Base-by-base conservation (phyloP, 2,888 invertebrate genomes). In the Achlya flavicornis region DNA sequence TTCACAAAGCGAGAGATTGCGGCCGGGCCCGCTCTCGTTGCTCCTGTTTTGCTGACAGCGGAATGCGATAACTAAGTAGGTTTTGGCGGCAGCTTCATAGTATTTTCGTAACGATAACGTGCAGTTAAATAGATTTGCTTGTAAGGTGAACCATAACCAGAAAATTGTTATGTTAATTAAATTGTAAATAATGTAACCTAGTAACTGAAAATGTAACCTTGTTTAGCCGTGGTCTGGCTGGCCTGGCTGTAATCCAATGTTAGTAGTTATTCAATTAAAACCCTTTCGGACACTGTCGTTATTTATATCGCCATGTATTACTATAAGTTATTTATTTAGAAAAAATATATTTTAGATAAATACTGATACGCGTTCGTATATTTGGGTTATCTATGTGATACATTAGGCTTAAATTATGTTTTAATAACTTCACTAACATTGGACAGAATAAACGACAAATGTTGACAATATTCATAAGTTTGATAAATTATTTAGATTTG, bases 31-130 rank as follows among this genome's bases (percentile, higher is more conserved):
- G 79, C 76, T 83, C 75, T 83, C 80, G 73, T 79, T 84, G 88
- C 88, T 91, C 90, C 90, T 89, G 90, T 90, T 89, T 87, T 79
- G 81, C 83, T 85, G 88, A 87, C 89, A 88, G 81, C 80, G 88
- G 90, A 86, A 89, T 90, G 90, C 88, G 88, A 91, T 90, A 87
- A 85, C 89, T 88, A 88, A 90, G 86, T 91, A 84, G 88, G 88
- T 87, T 90, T 88, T 84, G 84, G 84, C 85, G 81, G 79, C 79
- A 76, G 77, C 76, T 80, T 76, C 78, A 76, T 81, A 80, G 83
- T 85, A 85, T 85, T 88, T 89, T 81, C 80, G 83, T 81, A 81
- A 77, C 80, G 84, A 88, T 88, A 88, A 87, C 79, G 76, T 78
- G 70, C 77, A 73, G 78, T 82, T 81, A 80, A 81, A 82, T 75